phyloP scores from a whole-genome alignment of 2,113 vertebrate genomes.

The Hymenochirus boettgeri region DNA sequence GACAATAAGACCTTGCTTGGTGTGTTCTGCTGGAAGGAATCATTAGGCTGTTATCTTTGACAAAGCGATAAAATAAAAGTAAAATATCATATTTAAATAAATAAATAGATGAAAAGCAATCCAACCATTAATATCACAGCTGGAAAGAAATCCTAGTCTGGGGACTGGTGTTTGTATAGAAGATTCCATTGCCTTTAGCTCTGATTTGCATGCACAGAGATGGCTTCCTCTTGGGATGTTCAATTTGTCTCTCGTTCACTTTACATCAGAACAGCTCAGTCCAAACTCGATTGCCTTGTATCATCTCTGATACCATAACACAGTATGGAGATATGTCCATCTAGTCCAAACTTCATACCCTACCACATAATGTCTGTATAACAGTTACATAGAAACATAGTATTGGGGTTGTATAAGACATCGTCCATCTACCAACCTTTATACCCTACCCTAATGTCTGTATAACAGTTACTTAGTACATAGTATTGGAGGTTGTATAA shows the following conservation, averaged over 20 bases:
- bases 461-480: no score
- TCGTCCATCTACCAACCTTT: no score
- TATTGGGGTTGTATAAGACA: no score
- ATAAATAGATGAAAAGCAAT: conserved; percentile 3
- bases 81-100: not conserved
- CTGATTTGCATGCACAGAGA: conserved; percentile 16
- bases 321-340: no score
- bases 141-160: not conserved
- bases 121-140: not conserved
- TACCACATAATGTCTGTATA: no score
- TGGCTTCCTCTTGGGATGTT: not conserved
- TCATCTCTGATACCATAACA: not conserved
- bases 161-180: conserved; percentile 5
- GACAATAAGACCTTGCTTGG: no score
- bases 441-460: no score
- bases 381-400: no score
- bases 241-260: not conserved
- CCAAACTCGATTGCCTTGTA: not conserved
- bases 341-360: no score
- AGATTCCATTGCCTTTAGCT: conserved; percentile 9
- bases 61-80: not conserved
- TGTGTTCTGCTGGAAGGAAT: no score
- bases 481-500: no score
- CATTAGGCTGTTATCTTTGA: no score
- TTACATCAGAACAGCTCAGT: not conserved